phyloP scores from a whole-genome alignment of 2,113 vertebrate genomes.

The Drymodes brunneopygia region DNA sequence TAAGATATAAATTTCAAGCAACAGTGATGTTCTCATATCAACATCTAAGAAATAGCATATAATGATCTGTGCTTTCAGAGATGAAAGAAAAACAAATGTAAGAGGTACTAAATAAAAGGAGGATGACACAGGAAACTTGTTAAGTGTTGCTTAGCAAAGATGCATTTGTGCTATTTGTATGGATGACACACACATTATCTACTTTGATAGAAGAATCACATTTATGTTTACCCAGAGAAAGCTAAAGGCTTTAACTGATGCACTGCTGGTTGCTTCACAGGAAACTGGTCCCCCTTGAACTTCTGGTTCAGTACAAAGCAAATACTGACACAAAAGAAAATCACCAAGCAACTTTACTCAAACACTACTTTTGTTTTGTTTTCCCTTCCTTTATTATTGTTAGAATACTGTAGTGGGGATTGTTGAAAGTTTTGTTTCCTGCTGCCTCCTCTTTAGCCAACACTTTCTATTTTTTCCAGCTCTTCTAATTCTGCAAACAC shows the following conservation, averaged over 20 bases:
- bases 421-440: background rate
- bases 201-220: background rate
- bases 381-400: background rate
- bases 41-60: background rate
- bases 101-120: background rate
- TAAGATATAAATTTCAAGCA: background rate
- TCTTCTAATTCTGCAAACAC: background rate
- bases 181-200: background rate
- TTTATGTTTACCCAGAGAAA: background rate
- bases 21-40: background rate
- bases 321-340: background rate
- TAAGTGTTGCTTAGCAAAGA: background rate
- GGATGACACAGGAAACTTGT: background rate
- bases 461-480: background rate
- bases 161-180: background rate
- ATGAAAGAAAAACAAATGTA: conserved; percentile 40
- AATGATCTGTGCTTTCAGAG: conserved; percentile 38
- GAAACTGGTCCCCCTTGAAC: background rate
- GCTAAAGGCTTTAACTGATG: background rate
- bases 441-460: background rate
- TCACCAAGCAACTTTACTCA: background rate
- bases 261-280: background rate
- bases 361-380: background rate
- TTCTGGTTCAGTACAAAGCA: background rate
- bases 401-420: background rate